Conservation (phyloP, 2,888 invertebrate species). For the Himalopsyche kuldschensis region DNA sequence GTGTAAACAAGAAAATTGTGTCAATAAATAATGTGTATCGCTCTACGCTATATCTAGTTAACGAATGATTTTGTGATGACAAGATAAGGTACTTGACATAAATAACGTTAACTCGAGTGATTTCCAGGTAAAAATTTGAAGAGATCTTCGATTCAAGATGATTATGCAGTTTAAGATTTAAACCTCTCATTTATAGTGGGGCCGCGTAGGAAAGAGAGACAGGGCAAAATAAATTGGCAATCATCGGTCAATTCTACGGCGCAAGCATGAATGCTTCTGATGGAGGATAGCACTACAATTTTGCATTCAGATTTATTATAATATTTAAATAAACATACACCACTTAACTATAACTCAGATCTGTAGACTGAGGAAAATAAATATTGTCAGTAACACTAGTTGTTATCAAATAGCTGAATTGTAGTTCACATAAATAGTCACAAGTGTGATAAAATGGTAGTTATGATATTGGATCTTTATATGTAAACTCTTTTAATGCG, state of each 20-base stretch:
- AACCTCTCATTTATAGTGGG: conserved; percentile 14
- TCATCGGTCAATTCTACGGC: conserved; percentile 31
- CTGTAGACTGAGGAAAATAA: too few species aligned
- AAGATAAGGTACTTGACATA: conserved; percentile 8
- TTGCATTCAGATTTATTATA: background rate
- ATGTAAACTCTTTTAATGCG: too few species aligned
- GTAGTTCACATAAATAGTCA: too few species aligned
- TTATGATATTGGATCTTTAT: too few species aligned
- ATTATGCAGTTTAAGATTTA: conserved; percentile 20
- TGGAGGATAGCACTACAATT: background rate
- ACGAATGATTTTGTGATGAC: conserved; percentile 25
- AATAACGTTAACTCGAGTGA: background rate
- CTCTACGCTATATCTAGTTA: background rate
- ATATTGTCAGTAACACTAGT: too few species aligned
- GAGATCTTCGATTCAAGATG: background rate
- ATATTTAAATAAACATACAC: too few species aligned
- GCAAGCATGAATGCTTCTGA: background rate
- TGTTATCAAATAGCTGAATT: too few species aligned
- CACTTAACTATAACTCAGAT: too few species aligned
- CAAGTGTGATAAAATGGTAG: too few species aligned
- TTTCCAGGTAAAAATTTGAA: background rate
- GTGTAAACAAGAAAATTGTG: too few species aligned
- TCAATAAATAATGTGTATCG: too few species aligned
- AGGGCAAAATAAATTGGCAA: conserved; percentile 31
- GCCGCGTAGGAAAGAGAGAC: conserved; percentile 15